phyloP scores from a whole-genome alignment of 2,888 invertebrate species.

The Chloroclysta siterata region DNA sequence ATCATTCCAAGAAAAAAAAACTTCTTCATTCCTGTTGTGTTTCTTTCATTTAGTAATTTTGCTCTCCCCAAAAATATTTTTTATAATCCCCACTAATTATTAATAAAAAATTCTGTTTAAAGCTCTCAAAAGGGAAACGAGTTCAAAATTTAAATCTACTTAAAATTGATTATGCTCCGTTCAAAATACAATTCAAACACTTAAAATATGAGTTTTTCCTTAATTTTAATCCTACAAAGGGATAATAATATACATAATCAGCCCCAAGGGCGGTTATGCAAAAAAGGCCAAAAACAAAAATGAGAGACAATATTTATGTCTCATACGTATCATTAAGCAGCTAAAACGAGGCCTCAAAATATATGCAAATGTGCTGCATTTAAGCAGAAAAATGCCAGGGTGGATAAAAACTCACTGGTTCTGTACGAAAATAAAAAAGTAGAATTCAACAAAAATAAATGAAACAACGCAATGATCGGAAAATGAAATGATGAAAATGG shows the following conservation, averaged over 20 bases:
- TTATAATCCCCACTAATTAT: conserved; percentile 22
- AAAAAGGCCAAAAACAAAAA: conserved; percentile 57
- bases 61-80: not conserved
- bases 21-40: too few relatives aligned
- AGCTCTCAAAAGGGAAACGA: conserved; percentile 23
- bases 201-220: conserved; percentile 47
- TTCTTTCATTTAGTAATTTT: too few relatives aligned
- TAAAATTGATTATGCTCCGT: conserved; percentile 38
- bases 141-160: conserved; percentile 30
- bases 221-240: conserved; percentile 53
- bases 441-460: not conserved
- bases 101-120: conserved; percentile 28
- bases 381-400: conserved; percentile 38
- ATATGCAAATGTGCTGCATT: conserved; percentile 68
- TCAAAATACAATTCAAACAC: conserved; percentile 47
- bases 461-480: too few relatives aligned
- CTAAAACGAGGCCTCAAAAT: conserved; percentile 69
- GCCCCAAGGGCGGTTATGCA: conserved; percentile 63
- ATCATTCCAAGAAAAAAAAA: too few relatives aligned
- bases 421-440: conserved; percentile 4
- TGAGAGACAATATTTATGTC: conserved; percentile 73
- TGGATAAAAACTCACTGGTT: conserved; percentile 24
- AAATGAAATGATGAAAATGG: too few relatives aligned
- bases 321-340: conserved; percentile 74
- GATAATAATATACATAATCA: conserved; percentile 52